Conservation (phyloP, 2,113 vertebrate species). For the Anoura caudifer region DNA sequence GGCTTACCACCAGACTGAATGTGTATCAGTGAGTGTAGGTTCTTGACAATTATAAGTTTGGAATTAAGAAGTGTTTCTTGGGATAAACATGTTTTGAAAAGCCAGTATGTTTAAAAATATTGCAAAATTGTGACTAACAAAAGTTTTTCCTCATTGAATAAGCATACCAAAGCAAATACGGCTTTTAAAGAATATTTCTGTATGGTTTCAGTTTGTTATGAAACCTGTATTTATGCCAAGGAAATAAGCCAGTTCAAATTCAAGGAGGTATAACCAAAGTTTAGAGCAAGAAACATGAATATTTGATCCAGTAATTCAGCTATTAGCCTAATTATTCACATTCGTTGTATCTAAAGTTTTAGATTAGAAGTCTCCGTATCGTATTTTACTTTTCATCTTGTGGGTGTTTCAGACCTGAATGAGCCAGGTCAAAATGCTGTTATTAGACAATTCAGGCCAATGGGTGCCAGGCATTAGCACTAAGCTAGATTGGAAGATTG, state of each 20-base stretch:
- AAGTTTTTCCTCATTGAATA: background rate
- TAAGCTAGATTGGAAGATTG: background rate
- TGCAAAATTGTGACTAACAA: background rate
- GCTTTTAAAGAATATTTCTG: background rate
- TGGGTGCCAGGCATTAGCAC: background rate
- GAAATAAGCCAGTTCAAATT: background rate
- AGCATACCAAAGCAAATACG: background rate
- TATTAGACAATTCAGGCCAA: background rate
- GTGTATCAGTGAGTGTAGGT: background rate
- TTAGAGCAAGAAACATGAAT: background rate
- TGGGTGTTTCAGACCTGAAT: background rate
- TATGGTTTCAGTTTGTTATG: background rate
- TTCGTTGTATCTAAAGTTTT: background rate
- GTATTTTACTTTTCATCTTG: background rate
- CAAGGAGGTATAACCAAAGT: background rate
- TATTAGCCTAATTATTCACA: background rate
- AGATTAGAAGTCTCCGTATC: background rate
- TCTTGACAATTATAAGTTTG: background rate
- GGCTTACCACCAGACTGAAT: background rate
- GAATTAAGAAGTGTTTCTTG: background rate
- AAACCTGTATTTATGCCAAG: background rate
- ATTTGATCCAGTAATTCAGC: background rate
- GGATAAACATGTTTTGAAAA: background rate
- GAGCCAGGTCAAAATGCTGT: background rate
- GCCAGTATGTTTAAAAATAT: background rate